phyloP scores from a whole-genome alignment of 1,140 invertebrate species.

The Formica selysi region DNA sequence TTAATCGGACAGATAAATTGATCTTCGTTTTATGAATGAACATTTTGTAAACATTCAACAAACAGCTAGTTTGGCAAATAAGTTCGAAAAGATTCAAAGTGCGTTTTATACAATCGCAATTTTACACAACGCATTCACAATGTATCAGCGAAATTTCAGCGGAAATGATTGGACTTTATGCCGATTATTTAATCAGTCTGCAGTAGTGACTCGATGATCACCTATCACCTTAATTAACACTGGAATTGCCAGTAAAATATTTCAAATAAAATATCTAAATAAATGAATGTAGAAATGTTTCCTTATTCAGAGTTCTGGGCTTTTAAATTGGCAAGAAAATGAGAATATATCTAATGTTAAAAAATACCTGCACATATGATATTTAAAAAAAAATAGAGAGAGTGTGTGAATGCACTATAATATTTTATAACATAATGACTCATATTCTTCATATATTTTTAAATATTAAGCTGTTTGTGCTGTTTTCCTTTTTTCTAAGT shows the following conservation, averaged over 20 bases:
- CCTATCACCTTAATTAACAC: constrained; percentile 1
- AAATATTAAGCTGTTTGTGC: background rate
- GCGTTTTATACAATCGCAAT: background rate
- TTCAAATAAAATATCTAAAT: background rate
- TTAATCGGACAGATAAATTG: constrained; percentile 23
- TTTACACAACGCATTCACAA: background rate
- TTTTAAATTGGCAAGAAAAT: background rate
- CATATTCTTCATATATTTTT: background rate
- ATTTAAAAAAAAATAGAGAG: background rate
- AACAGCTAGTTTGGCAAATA: background rate
- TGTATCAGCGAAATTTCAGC: background rate
- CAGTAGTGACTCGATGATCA: background rate
- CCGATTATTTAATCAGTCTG: constrained; percentile 19
- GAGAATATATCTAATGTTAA: background rate
- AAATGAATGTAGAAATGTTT: background rate
- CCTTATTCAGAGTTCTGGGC: background rate
- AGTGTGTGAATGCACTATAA: background rate
- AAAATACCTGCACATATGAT: background rate
- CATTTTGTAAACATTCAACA: background rate
- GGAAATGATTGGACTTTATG: constrained; percentile 26
- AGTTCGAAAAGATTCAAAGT: background rate
- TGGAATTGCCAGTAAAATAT: background rate
- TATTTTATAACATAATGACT: background rate
- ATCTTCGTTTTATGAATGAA: constrained; percentile 11
- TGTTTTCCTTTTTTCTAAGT: background rate